Conservation (phyloP, 2,888 invertebrate species). For the Leptogaster cylindrica region DNA sequence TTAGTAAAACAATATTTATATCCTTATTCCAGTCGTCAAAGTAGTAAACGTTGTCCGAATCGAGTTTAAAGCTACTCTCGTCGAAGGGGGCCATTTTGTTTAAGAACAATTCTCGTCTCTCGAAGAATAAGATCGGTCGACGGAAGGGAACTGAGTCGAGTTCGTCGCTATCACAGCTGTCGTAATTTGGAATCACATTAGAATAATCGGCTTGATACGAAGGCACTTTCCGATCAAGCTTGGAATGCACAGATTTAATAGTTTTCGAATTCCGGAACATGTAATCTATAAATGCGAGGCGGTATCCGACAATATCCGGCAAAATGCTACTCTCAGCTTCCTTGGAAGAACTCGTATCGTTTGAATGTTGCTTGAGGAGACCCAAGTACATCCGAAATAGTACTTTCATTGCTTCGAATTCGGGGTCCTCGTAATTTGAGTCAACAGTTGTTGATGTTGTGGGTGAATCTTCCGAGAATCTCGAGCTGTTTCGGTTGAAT, state of each 20-base stretch:
- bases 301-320: constrained; percentile 35
- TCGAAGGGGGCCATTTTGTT: constrained; percentile 43
- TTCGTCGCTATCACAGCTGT: background rate
- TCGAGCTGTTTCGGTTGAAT: constrained; percentile 11
- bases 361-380: constrained; percentile 56
- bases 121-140: constrained; percentile 44
- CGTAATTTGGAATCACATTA: constrained; percentile 14
- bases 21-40: constrained; percentile 43
- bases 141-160: constrained; percentile 9
- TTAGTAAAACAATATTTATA: constrained; percentile 40
- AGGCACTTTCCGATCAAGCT: constrained; percentile 22
- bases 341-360: background rate
- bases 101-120: constrained; percentile 40
- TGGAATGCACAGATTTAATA: constrained; percentile 37
- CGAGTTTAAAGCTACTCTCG: constrained; percentile 30
- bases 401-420: constrained; percentile 65
- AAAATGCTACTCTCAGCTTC: background rate
- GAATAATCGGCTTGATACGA: constrained; percentile 2
- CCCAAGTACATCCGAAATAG: constrained; percentile 69
- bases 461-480: background rate
- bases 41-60: constrained; percentile 34
- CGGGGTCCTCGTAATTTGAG: constrained; percentile 51
- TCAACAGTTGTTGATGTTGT: constrained; percentile 29
- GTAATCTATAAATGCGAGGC: constrained; percentile 43
- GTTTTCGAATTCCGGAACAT: constrained; percentile 21